phyloP scores from a whole-genome alignment of 2,113 vertebrate genomes.

The Callopanchax toddi region DNA sequence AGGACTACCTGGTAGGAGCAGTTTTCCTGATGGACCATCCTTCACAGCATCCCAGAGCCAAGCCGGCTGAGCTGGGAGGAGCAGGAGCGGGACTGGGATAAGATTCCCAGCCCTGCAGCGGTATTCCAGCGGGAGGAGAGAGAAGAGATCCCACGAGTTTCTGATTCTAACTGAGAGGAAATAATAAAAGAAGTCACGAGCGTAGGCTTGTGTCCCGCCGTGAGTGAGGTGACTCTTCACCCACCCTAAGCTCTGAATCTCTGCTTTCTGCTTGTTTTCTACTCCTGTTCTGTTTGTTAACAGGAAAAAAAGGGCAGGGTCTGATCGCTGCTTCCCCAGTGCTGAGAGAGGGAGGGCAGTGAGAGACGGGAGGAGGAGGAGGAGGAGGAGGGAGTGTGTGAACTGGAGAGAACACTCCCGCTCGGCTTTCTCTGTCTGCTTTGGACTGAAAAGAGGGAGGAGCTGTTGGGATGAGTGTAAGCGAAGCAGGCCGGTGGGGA shows the following conservation, averaged over 20 bases:
- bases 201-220: conserved; percentile 60
- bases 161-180: conserved; percentile 58
- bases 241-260: conserved; percentile 14
- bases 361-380: conserved; percentile 57
- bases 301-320: conserved; percentile 59
- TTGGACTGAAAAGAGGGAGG: conserved; percentile 62
- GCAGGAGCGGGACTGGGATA: conserved; percentile 46
- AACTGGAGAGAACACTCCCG: conserved; percentile 48
- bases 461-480: conserved; percentile 39
- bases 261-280: conserved; percentile 32
- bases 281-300: conserved; percentile 69
- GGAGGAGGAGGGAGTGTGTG: no score
- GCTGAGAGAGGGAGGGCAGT: conserved; percentile 57
- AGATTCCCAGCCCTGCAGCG: conserved; percentile 67
- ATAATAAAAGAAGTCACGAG: conserved; percentile 38
- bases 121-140: conserved; percentile 58
- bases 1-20: conserved; percentile 90
- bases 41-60: conserved; percentile 88
- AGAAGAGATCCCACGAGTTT: conserved; percentile 49
- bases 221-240: conserved; percentile 52
- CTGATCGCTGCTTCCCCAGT: conserved; percentile 75
- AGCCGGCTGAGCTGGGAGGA: conserved; percentile 64
- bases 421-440: conserved; percentile 51
- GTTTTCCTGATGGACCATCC: conserved; percentile 95
- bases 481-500: conserved; percentile 42